Base-by-base conservation (phyloP, 2,888 invertebrate genomes). In the Tipula helvola region DNA sequence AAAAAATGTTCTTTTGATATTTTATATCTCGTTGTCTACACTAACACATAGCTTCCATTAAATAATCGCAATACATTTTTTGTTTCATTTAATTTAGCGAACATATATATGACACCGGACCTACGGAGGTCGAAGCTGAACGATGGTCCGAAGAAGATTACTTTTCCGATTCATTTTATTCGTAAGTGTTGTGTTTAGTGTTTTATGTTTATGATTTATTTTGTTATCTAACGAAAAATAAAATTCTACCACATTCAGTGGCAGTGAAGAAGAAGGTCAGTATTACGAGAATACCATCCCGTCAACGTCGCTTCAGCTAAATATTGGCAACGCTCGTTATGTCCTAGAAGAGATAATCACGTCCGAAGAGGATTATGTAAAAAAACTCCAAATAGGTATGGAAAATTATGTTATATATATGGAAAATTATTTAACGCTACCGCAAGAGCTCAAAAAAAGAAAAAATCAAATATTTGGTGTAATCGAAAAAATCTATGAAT, bases 401-500 rank as follows among this genome's bases (percentile, higher is more conserved):
- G 88, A 89, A 44, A 91, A 91, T 88, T 91, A 91, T 88, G 90
- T 90, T 52, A 89, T 90, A 28, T 90, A 91, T 87, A 91, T 91
- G 87, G 88, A 89, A 42, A 89, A 90, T 42, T 89, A 89, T 86
- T 16, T 41, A 84, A 90, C 91, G 87, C 87, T 91, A n/a, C 92
- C 91, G 0, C 47, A 89, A 47, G 90, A 90, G 0, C 87, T 92
- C n/a, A n/a, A n/a, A 44, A 89, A 90, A 2, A 92, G 91, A 87
- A 91, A 91, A 87, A 91, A 90, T 87, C 90, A 90, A 83, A 95
- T 98, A 89, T 97, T 98, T 91, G 97, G 97, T 16, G 98, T 98
- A 91, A 95, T 98, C 86, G 97, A 98, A 91, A 96, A 97, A 91
- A 97, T 98, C 89, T 96, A 95, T 91, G 96, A 97, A 91, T 98